Evolutionary conservation across 2,113 vertebrate genomes (phyloP).

Genomic region (Oreotrochilus melanogaster): DNA sequence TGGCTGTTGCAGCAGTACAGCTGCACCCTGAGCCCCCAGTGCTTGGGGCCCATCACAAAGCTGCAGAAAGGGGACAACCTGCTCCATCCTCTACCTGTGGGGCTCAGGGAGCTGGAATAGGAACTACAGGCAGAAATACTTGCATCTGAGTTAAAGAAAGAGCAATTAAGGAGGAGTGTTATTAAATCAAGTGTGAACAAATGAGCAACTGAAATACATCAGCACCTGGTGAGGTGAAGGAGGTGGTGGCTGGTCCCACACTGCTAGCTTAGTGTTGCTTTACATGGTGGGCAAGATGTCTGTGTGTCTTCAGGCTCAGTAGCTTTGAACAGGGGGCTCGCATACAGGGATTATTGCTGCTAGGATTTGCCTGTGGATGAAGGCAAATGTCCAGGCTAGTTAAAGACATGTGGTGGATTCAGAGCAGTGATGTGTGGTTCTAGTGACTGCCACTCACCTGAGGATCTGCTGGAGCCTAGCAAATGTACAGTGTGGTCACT

Average conservation of each 20-base stretch:
- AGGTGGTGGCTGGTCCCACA: neutral
- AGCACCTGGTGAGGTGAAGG: neutral
- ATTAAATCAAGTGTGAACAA: neutral
- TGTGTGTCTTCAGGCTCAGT: neutral
- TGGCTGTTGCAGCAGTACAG: neutral
- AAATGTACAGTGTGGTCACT: neutral
- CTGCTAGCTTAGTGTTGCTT: neutral
- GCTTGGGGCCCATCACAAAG: rapidly evolving
- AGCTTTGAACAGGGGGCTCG: neutral
- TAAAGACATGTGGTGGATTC: neutral
- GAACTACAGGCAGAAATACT: neutral
- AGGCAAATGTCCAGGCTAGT: neutral
- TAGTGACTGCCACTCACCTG: neutral
- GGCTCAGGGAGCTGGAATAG: neutral
- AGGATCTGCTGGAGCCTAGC: neutral
- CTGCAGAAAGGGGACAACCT: neutral
- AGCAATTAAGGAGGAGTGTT: neutral
- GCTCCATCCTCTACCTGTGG: neutral
- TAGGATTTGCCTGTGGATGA: neutral
- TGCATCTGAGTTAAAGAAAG: neutral
- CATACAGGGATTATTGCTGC: too few species aligned
- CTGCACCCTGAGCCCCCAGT: neutral
- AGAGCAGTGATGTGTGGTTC: neutral
- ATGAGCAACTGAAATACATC: neutral
- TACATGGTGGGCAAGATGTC: rapidly evolving